These are phyloP conservation scores for human DNA, from an alignment of 2,113 vertebrate genomes.

Conservation along the genomic window DNA sequence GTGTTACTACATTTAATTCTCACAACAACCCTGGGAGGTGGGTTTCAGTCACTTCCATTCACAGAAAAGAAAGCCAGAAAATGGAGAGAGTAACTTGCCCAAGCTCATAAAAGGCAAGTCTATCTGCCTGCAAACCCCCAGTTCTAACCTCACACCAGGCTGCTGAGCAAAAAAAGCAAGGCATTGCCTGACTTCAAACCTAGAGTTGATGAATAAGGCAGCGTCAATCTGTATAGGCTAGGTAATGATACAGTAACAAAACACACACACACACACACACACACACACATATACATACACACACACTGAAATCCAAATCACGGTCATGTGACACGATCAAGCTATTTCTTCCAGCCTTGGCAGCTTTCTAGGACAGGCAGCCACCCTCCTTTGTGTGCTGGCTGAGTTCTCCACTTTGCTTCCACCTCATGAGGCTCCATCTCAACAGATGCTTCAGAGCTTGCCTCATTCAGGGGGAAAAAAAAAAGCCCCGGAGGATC, in stretches of 20 bases:
- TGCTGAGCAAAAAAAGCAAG: not conserved
- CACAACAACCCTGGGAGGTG: not conserved
- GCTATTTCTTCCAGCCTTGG: fast-evolving
- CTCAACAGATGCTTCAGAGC: not conserved
- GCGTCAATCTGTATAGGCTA: not conserved
- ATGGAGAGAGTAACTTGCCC: not conserved
- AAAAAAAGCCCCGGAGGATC: not conserved
- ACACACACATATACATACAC: not conserved
- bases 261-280: not conserved
- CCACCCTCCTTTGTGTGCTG: not conserved
- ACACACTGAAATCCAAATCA: no score
- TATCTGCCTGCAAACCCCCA: not conserved
- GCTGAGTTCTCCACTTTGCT: not conserved
- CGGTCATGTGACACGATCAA: not conserved
- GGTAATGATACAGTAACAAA: not conserved
- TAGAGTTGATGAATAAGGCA: not conserved
- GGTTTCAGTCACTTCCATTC: not conserved
- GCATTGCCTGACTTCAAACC: not conserved
- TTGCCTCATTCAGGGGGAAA: not conserved
- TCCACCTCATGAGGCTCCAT: not conserved
- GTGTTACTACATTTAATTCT: not conserved
- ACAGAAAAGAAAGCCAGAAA: not conserved
- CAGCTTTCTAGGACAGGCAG: not conserved
- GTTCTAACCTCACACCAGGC: not conserved
- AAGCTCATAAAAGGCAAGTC: not conserved